A percentile compares a stretch with the other conserved stretches of the same genome.
phyloP scores from a whole-genome alignment of 2,797 vertebrate species.

The Ceryle rudis region DNA sequence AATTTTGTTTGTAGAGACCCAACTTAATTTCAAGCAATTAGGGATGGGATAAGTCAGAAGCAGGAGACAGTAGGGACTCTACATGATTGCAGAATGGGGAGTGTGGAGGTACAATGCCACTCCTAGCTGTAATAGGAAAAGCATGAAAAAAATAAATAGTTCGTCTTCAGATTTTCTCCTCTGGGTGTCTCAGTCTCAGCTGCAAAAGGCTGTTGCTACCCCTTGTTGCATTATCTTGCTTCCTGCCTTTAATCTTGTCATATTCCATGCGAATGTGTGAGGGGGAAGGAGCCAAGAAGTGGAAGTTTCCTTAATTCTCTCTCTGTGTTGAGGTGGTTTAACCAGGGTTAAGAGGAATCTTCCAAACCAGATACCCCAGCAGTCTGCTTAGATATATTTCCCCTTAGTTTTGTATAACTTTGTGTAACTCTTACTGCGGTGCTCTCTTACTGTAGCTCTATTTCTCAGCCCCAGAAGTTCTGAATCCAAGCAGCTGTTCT shows the following conservation, averaged over 20 bases:
- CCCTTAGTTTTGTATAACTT: neutral
- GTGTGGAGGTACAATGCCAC: neutral
- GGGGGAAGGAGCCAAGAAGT: neutral
- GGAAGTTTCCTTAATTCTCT: neutral
- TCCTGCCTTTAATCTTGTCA: neutral
- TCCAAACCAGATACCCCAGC: neutral
- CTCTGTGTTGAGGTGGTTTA: neutral
- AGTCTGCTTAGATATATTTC: neutral
- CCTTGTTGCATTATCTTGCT: neutral
- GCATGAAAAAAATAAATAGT: neutral
- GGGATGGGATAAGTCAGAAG: neutral
- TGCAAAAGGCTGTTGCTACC: neutral
- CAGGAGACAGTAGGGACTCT: neutral
- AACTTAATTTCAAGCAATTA: neutral
- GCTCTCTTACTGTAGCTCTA: neutral
- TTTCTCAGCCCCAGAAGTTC: neutral
- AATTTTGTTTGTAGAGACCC: neutral
- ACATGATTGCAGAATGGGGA: accelerated
- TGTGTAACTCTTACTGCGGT: neutral
- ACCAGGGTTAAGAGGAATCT: neutral
- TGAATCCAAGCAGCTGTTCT: neutral
- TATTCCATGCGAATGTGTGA: neutral
- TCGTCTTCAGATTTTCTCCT: neutral
- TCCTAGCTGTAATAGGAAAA: neutral
- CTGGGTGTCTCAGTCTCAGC: neutral